A percentile compares a stretch with the other conserved stretches of the same genome.
phyloP scores from a whole-genome alignment of 2,113 vertebrate species.

The Amazona vittata region DNA sequence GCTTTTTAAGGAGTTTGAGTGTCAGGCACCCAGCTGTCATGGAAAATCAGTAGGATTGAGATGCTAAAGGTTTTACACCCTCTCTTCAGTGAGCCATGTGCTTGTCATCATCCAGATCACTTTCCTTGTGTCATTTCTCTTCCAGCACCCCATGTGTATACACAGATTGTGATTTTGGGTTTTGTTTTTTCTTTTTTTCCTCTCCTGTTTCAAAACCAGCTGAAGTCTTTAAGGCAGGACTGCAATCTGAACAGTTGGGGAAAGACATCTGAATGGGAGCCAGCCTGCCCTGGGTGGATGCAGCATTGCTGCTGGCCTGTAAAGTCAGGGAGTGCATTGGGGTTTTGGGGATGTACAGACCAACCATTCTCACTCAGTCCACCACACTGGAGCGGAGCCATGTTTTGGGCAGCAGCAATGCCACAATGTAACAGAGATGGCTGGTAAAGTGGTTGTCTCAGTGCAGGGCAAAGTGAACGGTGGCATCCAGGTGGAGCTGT shows the following conservation, averaged over 20 bases:
- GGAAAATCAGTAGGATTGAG: conserved; percentile 34
- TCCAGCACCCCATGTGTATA: conserved; percentile 33
- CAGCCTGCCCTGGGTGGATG: neutral
- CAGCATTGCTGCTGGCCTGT: rapidly evolving
- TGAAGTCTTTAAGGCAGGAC: conserved; percentile 38
- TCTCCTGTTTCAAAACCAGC: neutral
- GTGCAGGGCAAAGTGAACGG: neutral
- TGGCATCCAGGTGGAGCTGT: neutral
- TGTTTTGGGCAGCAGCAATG: neutral
- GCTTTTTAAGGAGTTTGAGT: neutral
- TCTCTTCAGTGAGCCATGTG: conserved; percentile 28
- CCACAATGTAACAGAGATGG: rapidly evolving
- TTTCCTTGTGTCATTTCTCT: conserved; percentile 43
- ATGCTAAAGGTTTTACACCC: neutral
- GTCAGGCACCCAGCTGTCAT: conserved; percentile 12
- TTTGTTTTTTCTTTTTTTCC: neutral
- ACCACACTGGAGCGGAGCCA: rapidly evolving
- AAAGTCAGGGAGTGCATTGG: rapidly evolving
- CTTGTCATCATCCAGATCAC: conserved; percentile 58
- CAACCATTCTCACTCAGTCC: neutral
- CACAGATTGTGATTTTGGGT: neutral
- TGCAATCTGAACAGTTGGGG: neutral
- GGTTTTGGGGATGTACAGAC: rapidly evolving
- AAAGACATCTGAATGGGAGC: rapidly evolving
- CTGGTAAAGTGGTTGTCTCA: neutral